phyloP scores from a whole-genome alignment of 2,888 invertebrate species.

The Acanthacorydalis orientalis region DNA sequence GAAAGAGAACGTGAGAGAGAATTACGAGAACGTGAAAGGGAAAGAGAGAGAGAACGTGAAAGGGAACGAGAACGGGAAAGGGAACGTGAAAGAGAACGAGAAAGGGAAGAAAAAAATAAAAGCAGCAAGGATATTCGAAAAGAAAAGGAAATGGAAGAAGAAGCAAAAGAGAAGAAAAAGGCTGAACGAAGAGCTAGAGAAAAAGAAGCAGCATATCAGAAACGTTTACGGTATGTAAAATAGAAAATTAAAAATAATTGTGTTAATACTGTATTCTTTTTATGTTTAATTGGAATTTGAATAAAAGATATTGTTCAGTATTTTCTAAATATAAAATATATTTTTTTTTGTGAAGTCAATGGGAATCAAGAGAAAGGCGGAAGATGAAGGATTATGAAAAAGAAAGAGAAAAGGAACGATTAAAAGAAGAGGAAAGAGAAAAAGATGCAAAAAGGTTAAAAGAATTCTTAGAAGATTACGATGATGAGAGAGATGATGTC shows the following conservation, averaged over 20 bases:
- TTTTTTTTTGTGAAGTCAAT: constrained; percentile 34
- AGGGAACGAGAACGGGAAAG: constrained; percentile 36
- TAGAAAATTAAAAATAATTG: neutral
- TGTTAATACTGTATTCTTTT: neutral
- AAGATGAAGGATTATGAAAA: constrained; percentile 82
- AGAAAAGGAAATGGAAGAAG: constrained; percentile 81
- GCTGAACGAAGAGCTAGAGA: constrained; percentile 81
- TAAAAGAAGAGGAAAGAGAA: constrained; percentile 72
- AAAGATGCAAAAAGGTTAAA: constrained; percentile 86
- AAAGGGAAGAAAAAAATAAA: constrained; percentile 33
- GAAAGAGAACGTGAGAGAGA: constrained; percentile 27
- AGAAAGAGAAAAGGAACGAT: constrained; percentile 68
- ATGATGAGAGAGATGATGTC: constrained; percentile 92
- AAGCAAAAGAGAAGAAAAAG: constrained; percentile 77
- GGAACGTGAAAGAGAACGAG: constrained; percentile 25
- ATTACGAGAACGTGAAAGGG: constrained; percentile 33
- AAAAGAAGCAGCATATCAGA: constrained; percentile 94
- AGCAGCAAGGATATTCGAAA: constrained; percentile 44
- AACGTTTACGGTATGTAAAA: constrained; percentile 35
- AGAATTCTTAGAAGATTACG: constrained; percentile 98
- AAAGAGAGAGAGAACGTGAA: constrained; percentile 46
- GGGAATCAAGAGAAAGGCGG: constrained; percentile 82
- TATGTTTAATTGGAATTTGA: too few relatives aligned
- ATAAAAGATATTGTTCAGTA: too few relatives aligned
- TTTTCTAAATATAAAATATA: too few relatives aligned